A percentile compares a stretch with the other conserved stretches of the same genome.
phyloP scores from a whole-genome alignment of 2,113 vertebrate genomes.

The Phaethon lepturus region DNA sequence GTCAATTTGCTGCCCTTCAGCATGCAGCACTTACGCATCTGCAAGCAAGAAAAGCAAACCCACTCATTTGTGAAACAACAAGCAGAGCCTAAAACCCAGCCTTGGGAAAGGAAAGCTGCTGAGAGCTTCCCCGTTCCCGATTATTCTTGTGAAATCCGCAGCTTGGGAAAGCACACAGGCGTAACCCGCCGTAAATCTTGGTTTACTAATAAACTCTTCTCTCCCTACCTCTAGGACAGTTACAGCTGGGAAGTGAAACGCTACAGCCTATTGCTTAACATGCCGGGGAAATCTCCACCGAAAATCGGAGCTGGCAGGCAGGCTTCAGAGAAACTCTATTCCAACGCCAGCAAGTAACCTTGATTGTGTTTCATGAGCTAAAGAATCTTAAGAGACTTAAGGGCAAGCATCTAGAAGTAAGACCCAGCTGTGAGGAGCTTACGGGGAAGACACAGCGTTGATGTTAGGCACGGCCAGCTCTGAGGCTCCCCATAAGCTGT shows the following conservation, averaged over 20 bases:
- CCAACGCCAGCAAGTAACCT: accelerated
- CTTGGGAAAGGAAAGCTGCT: not conserved
- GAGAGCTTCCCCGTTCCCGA: not conserved
- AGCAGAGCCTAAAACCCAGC: not conserved
- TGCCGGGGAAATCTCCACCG: not conserved
- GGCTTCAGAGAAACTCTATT: not conserved
- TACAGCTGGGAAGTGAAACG: not conserved
- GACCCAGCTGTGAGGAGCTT: not conserved
- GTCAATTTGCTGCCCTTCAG: accelerated
- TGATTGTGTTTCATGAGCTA: not conserved
- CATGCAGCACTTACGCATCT: accelerated
- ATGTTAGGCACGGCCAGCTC: not conserved
- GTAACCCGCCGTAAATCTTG: accelerated
- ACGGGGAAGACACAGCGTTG: not conserved
- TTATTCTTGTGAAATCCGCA: not conserved
- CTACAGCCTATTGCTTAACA: not conserved
- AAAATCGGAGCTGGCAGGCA: not conserved
- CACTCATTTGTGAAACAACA: accelerated
- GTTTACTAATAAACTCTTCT: not conserved
- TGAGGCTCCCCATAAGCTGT: not conserved
- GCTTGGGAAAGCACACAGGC: not conserved
- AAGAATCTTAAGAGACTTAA: not conserved
- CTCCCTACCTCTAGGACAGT: not conserved
- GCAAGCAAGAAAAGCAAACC: not conserved
- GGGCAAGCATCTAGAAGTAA: not conserved